These are phyloP conservation scores for Euschistus heros DNA, from an alignment of 1,140 invertebrate genomes.

Conservation along the genomic window DNA sequence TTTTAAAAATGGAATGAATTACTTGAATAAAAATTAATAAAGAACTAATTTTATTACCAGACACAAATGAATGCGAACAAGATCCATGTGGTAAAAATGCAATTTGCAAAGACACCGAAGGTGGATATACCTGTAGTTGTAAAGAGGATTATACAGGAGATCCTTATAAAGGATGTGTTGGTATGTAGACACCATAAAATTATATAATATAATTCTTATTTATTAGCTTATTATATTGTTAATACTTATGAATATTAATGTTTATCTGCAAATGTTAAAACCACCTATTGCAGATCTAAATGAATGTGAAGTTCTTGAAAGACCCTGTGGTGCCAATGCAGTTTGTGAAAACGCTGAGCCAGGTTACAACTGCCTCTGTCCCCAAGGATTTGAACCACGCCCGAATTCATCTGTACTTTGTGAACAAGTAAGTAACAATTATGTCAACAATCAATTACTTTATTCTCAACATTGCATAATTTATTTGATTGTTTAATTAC, in stretches of 20 bases:
- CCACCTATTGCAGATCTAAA: slow-evolving; percentile 57
- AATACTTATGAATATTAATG: no score
- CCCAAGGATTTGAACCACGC: slow-evolving; percentile 75
- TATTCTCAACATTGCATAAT: neutral
- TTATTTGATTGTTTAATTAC: slow-evolving; percentile 28
- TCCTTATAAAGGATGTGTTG: slow-evolving; percentile 54
- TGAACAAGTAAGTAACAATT: slow-evolving; percentile 52
- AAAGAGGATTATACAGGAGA: slow-evolving; percentile 66
- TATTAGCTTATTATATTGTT: no score
- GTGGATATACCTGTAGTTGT: slow-evolving; percentile 62
- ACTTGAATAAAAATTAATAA: no score
- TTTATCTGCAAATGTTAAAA: no score
- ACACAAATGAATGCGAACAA: slow-evolving; percentile 57
- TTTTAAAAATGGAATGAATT: no score
- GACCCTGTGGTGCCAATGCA: slow-evolving; percentile 74
- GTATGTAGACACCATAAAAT: slow-evolving; percentile 40
- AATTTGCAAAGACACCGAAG: slow-evolving; percentile 57
- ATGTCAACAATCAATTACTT: neutral
- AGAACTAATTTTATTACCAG: slow-evolving; percentile 43
- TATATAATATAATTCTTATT: no score
- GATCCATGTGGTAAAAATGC: slow-evolving; percentile 61
- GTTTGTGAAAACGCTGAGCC: slow-evolving; percentile 77
- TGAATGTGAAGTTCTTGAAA: slow-evolving; percentile 70
- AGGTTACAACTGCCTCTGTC: slow-evolving; percentile 78
- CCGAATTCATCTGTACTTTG: slow-evolving; percentile 72